Evolutionary conservation across 2,888 invertebrate genomes (phyloP).

Genomic region (Troides aeacus): DNA sequence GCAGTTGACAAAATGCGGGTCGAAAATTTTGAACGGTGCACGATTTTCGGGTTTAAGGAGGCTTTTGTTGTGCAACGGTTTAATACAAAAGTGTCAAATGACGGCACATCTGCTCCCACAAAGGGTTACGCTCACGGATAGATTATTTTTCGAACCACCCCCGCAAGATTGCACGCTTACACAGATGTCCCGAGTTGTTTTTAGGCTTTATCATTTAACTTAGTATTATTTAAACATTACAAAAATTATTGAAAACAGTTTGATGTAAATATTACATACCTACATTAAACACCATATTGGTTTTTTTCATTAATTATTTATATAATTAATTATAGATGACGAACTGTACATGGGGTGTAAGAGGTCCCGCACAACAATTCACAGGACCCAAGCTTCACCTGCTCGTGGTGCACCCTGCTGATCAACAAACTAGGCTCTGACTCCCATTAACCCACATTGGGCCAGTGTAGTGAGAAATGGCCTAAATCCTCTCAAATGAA

Average conservation of each 20-base stretch:
- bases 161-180: conserved; percentile 76
- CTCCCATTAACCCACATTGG: no score
- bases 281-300: no score
- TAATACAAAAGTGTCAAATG: conserved; percentile 81
- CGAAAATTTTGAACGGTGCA: conserved; percentile 71
- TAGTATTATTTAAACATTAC: neutral
- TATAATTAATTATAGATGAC: no score
- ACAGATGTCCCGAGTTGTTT: conserved; percentile 65
- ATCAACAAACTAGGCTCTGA: no score
- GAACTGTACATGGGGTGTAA: no score
- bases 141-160: conserved; percentile 79
- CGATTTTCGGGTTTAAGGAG: conserved; percentile 78
- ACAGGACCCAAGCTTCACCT: no score
- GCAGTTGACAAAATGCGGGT: conserved; percentile 73
- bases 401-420: no score
- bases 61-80: conserved; percentile 79
- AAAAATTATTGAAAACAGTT: neutral
- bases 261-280: no score
- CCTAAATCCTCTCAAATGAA: no score
- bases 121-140: conserved; percentile 75
- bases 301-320: no score
- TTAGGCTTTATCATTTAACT: conserved; percentile 34
- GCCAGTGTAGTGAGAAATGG: no score
- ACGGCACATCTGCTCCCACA: conserved; percentile 78
- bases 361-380: no score